Evolutionary conservation across 1,140 invertebrate genomes (phyloP).

Genomic region (Drosophila aff.): DNA sequence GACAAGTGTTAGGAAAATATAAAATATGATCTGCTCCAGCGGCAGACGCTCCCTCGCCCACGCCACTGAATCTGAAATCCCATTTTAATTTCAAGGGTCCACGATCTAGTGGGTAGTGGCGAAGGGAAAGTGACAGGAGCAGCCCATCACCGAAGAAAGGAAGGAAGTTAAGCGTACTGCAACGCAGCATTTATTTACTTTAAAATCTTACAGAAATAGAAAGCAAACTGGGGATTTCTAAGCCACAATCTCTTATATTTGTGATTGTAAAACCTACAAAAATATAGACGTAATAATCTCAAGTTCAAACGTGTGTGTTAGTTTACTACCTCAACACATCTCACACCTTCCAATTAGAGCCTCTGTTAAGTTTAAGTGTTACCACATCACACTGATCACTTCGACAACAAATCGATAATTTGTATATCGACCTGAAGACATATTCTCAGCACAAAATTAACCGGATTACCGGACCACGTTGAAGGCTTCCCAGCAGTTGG

Average conservation of each 20-base stretch:
- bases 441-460: conserved; percentile 22
- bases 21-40: conserved; percentile 54
- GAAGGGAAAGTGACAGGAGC: conserved; percentile 34
- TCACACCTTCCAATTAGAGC: conserved; percentile 28
- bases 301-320: background rate
- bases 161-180: background rate
- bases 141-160: background rate
- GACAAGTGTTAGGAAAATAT: conserved; percentile 62
- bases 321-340: conserved; percentile 2
- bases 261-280: background rate
- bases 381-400: conserved; percentile 11
- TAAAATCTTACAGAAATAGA: background rate
- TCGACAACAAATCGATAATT: conserved; percentile 25
- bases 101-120: conserved; percentile 13
- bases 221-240: background rate
- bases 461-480: conserved; percentile 31
- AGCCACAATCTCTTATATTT: background rate
- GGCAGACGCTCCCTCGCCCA: conserved; percentile 17
- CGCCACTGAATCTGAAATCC: background rate
- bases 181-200: background rate
- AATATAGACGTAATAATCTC: background rate
- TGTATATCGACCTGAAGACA: conserved; percentile 4
- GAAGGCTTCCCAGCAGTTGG: conserved; percentile 37
- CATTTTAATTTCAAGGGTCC: conserved; percentile 24
- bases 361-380: conserved; percentile 5